Conservation (phyloP, 2,888 invertebrate species). For the Lasioglossum figueresi region DNA sequence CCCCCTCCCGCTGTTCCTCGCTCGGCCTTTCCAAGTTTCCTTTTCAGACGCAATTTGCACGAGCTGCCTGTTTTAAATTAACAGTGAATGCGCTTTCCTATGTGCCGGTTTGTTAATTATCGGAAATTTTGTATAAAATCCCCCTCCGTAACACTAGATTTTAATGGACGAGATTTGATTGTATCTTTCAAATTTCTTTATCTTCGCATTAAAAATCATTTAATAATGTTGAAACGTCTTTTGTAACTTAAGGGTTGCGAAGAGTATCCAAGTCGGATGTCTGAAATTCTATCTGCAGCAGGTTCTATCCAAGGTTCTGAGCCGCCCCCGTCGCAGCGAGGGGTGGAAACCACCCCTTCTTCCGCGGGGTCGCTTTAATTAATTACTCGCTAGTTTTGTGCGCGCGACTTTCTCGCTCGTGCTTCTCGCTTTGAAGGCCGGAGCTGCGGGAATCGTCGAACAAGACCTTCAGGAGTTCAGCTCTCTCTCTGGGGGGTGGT, state of each 20-base stretch:
- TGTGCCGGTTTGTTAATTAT: neutral
- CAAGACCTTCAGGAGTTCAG: conserved; percentile 43
- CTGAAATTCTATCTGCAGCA: neutral
- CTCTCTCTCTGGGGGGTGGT: neutral
- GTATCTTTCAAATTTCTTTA: neutral
- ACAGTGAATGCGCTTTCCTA: neutral
- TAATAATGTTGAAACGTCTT: no score
- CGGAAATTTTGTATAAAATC: neutral
- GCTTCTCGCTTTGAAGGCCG: conserved; percentile 34
- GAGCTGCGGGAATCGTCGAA: conserved; percentile 50
- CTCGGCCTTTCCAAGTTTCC: conserved; percentile 24
- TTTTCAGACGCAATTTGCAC: conserved; percentile 36
- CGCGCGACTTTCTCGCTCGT: conserved; percentile 45
- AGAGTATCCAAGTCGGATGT: neutral
- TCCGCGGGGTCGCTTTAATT: conserved; percentile 67
- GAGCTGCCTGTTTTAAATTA: conserved; percentile 15
- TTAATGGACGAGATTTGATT: neutral
- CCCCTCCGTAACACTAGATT: no score
- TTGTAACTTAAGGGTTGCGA: neutral
- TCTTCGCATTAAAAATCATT: no score
- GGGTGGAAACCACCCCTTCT: conserved; percentile 23
- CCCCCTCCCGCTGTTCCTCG: neutral
- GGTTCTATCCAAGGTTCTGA: neutral
- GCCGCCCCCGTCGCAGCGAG: neutral
- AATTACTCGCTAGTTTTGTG: conserved; percentile 73